phyloP scores from a whole-genome alignment of 2,888 invertebrate species.

The Phyllotreta striolata region DNA sequence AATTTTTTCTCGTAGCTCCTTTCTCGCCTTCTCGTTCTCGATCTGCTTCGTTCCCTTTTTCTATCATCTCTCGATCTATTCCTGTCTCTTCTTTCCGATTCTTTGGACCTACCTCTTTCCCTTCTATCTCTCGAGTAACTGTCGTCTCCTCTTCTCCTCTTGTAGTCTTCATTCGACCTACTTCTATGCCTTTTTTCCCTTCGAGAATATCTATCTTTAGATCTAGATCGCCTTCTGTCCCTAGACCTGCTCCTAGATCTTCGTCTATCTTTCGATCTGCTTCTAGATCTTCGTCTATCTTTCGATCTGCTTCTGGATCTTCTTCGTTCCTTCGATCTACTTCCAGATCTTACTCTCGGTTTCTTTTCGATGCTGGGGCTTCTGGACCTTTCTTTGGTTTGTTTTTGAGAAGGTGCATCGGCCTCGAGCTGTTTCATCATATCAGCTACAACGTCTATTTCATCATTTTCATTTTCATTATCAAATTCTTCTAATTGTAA shows the following conservation, averaged over 20 bases:
- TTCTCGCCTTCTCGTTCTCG: conserved; percentile 42
- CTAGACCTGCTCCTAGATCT: conserved; percentile 40
- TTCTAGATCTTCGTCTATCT: conserved; percentile 52
- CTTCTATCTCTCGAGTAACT: conserved; percentile 46
- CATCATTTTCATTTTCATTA: conserved; percentile 49
- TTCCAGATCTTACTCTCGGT: conserved; percentile 40
- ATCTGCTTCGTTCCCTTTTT: conserved; percentile 42
- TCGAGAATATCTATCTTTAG: conserved; percentile 34
- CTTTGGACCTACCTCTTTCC: conserved; percentile 53
- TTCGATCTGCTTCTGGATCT: conserved; percentile 42
- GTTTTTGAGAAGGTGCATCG: conserved; percentile 73
- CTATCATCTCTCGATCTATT: conserved; percentile 45
- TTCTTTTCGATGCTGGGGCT: conserved; percentile 25
- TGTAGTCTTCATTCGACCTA: conserved; percentile 46
- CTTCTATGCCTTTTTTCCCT: conserved; percentile 47
- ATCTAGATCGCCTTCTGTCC: conserved; percentile 49
- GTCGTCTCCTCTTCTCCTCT: conserved; percentile 47
- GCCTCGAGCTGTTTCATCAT: conserved; percentile 88
- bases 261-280: conserved; percentile 34
- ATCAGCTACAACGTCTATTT: conserved; percentile 71
- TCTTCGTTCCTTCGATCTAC: conserved; percentile 37
- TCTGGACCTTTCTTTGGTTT: conserved; percentile 35
- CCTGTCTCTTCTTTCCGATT: conserved; percentile 44
- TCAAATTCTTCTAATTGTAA: conserved; percentile 54
- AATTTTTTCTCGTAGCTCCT: conserved; percentile 45